Conservation (phyloP, 2,888 invertebrate species). For the Herminia tarsipennalis region DNA sequence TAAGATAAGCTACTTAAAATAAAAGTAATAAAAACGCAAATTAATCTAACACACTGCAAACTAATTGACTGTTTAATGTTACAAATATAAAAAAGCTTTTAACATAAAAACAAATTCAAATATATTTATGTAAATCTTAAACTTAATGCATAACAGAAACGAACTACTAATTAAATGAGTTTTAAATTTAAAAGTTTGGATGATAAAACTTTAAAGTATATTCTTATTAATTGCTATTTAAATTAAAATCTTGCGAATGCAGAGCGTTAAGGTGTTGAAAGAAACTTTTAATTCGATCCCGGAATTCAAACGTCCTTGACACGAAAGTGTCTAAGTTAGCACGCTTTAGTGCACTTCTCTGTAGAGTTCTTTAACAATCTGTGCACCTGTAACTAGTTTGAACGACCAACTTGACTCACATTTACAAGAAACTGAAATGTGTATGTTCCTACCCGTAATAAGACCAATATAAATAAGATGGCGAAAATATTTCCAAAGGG, state of each 20-base stretch:
- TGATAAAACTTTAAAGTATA: slow-evolving; percentile 13
- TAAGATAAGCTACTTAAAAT: not conserved
- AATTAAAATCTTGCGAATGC: slow-evolving; percentile 35
- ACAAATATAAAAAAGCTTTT: slow-evolving; percentile 12
- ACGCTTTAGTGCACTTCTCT: slow-evolving; percentile 48
- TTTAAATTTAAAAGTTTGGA: slow-evolving; percentile 24
- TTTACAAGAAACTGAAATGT: too few relatives aligned
- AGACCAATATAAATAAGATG: too few relatives aligned
- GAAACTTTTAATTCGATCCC: slow-evolving; percentile 57
- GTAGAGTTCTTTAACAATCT: slow-evolving; percentile 24
- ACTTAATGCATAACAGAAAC: too few relatives aligned
- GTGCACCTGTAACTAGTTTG: slow-evolving; percentile 2
- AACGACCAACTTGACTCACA: not conserved
- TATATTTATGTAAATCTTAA: slow-evolving; percentile 10
- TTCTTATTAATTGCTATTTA: slow-evolving; percentile 41
- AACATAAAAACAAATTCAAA: slow-evolving; percentile 13
- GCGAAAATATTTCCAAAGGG: too few relatives aligned
- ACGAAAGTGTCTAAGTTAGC: slow-evolving; percentile 47
- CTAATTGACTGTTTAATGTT: slow-evolving; percentile 7
- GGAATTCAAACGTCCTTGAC: slow-evolving; percentile 50
- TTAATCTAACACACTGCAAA: slow-evolving; percentile 1
- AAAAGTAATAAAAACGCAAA: slow-evolving; percentile 4
- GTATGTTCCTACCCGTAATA: too few relatives aligned
- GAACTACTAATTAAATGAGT: slow-evolving; percentile 21
- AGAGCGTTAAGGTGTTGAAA: slow-evolving; percentile 27